Evolutionary conservation across 2,888 invertebrate species (phyloP).

Genomic region (Podabrus alpinus): DNA sequence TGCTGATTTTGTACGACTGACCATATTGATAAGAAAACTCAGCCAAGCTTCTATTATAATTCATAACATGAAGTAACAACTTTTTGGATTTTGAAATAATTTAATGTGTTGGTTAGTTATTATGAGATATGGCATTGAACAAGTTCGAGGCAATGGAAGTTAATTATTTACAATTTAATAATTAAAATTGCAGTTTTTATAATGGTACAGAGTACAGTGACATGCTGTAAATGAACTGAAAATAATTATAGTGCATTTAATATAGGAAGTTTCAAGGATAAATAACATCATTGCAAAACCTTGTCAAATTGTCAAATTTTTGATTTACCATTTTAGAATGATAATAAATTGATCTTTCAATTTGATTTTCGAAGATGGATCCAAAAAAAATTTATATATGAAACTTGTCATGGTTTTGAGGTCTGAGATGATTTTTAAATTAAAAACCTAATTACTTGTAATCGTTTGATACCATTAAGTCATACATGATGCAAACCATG

Average conservation of each 20-base stretch:
- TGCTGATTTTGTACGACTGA: neutral
- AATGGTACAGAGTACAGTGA: neutral
- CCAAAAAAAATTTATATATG: too few species aligned
- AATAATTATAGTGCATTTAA: too few species aligned
- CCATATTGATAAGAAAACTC: neutral
- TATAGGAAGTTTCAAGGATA: too few species aligned
- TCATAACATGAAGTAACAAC: neutral
- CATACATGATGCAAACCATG: neutral
- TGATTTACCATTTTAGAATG: too few species aligned
- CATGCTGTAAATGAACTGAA: too few species aligned
- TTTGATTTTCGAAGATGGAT: too few species aligned
- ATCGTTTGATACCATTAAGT: neutral
- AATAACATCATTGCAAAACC: too few species aligned
- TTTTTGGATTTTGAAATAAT: neutral
- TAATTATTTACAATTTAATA: too few species aligned
- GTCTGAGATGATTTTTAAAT: neutral
- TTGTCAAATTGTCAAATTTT: too few species aligned
- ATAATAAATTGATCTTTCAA: too few species aligned
- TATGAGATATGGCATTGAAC: neutral
- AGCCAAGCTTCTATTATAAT: neutral
- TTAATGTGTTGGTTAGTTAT: neutral
- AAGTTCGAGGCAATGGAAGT: neutral
- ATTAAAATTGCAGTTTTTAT: too few species aligned
- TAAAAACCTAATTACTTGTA: neutral
- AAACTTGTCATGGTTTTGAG: neutral